Base-by-base conservation (phyloP, 2,888 invertebrate genomes). In the Amphipyra berbera region DNA sequence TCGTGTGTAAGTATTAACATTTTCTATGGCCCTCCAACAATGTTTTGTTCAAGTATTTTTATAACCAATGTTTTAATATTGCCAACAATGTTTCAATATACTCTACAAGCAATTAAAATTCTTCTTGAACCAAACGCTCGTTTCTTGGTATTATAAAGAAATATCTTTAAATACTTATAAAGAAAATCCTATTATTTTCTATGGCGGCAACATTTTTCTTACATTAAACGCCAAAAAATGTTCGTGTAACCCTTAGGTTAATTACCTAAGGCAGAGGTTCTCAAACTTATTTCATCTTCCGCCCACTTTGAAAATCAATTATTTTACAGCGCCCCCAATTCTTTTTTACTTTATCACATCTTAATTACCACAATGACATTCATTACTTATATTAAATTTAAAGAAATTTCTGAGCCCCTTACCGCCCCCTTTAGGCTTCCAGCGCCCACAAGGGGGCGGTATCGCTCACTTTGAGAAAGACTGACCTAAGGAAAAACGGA, bases 41-140 rank as follows among this genome's bases (percentile, higher is more conserved):
- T 13, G 13, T 53, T 35, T 37, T 7, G 14, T 61, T 30, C 1
- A 45, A 37, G 15, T 42, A 42, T 54, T 67, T 35, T 6, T 10
- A 10, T 15, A 15, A 38, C 21, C 10, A n/a, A 14, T 27, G 2
- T 52, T 42, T 40, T 38, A 41, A 46, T 37, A 56, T 47, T 8
- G 9, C 14, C 35, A 21, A 13, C 15, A 46, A 35, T 40, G 12
- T 15, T 33, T n/a, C 2, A 53, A 21, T 49, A 55, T 35, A 42
- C 1, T 33, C 9, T 40, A 27, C 37, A 52, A 55, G 30, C 44
- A 68, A 69, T 69, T 55, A 59, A 58, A 44, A 67, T 67, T 57
- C 35, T 58, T 58, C n/a, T 15, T 2, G 13, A 46, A 37, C 12
- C 15, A 7, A 21, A 35, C 10, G 33, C n/a, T 13, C 6, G 15